phyloP scores from a whole-genome alignment of 2,888 invertebrate genomes.

The Glyphotaelius pellucidus region DNA sequence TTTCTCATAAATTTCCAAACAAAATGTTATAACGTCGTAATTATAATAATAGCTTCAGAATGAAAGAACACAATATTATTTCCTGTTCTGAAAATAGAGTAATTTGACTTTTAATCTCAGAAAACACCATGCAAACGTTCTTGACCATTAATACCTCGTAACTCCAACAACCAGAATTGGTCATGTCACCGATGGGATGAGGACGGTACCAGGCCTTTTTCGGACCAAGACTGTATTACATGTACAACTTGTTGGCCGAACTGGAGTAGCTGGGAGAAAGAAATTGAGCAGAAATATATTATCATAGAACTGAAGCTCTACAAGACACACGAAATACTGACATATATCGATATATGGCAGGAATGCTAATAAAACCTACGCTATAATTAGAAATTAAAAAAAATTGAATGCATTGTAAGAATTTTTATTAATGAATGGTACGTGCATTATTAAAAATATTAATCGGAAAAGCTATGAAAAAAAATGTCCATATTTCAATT shows the following conservation, averaged over 20 bases:
- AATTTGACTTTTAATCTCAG: neutral
- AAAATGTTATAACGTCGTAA: too few relatives aligned
- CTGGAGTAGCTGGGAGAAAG: neutral
- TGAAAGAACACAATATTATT: too few relatives aligned
- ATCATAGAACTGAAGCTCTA: too few relatives aligned
- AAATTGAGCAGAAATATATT: too few relatives aligned
- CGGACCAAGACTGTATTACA: neutral
- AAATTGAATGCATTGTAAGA: too few relatives aligned
- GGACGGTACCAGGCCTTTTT: neutral
- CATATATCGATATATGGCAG: too few relatives aligned
- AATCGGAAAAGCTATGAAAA: constrained; percentile 43
- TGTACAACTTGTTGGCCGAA: neutral
- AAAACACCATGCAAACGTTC: neutral
- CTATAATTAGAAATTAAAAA: too few relatives aligned
- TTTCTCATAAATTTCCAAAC: neutral
- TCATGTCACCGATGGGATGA: neutral
- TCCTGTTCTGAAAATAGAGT: too few relatives aligned
- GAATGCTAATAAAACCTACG: too few relatives aligned
- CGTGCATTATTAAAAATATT: neutral
- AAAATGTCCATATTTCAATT: constrained; percentile 42
- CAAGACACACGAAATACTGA: too few relatives aligned
- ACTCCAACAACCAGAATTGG: neutral
- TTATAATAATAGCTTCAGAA: too few relatives aligned
- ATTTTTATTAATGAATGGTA: too few relatives aligned
- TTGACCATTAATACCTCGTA: neutral